Conservation (phyloP, 35 echinoderm and acorn worm species). For the Eucidaris tribuloides region DNA sequence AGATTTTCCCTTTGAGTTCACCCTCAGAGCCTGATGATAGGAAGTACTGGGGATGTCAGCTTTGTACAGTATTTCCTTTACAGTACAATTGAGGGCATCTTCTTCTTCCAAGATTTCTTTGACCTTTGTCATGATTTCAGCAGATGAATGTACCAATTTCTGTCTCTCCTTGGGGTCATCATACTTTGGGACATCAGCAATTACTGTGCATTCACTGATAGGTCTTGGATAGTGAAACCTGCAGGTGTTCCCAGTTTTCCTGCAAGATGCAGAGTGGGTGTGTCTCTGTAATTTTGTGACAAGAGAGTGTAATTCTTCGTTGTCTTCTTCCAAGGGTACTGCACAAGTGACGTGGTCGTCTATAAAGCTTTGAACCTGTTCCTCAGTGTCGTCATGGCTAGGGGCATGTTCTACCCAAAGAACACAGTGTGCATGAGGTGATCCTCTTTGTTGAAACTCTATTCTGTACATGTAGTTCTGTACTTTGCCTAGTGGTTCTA, state of each 20-base stretch:
- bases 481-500: too few species aligned
- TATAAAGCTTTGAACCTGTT: too few species aligned
- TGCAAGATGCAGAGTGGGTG: constrained; percentile 27
- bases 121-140: neutral
- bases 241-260: constrained; percentile 1
- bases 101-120: neutral
- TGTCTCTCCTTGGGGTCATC: neutral
- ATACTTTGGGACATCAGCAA: neutral
- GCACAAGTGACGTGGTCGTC: too few species aligned
- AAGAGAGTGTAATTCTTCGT: constrained; percentile 31
- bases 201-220: too few species aligned
- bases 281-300: constrained; percentile 40
- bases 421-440: too few species aligned
- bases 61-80: neutral
- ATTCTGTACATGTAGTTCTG: too few species aligned
- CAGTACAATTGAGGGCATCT: neutral
- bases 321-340: too few species aligned
- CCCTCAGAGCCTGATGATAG: neutral
- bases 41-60: neutral
- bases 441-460: too few species aligned
- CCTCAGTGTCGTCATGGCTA: too few species aligned
- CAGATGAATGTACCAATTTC: too few species aligned
- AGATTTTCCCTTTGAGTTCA: neutral
- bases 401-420: too few species aligned
- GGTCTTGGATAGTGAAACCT: constrained; percentile 32